These are phyloP conservation scores for Ophion ventricosus DNA, from an alignment of 2,888 invertebrate species.

Conservation along the genomic window DNA sequence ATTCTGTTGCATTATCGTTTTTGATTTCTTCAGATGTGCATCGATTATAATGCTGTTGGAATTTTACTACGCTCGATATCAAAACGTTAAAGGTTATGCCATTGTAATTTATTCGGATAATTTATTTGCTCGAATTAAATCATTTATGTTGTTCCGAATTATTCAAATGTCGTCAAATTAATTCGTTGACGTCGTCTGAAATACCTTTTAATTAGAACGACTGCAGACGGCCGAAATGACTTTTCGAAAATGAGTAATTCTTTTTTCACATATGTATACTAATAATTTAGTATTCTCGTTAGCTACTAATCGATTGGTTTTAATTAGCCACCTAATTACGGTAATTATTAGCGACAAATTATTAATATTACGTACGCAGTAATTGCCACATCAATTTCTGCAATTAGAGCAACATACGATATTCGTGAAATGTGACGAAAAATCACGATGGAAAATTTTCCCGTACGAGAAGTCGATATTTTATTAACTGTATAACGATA, in stretches of 20 bases:
- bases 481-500: not conserved
- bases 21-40: not conserved
- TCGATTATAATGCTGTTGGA: too few relatives aligned
- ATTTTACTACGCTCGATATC: too few relatives aligned
- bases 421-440: constrained; percentile 17
- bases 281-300: not conserved
- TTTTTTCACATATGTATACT: not conserved
- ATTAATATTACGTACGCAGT: not conserved
- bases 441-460: not conserved
- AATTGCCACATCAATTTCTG: constrained; percentile 21
- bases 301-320: constrained; percentile 1
- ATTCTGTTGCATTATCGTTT: not conserved
- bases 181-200: not conserved
- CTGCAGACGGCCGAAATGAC: not conserved
- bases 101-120: not conserved
- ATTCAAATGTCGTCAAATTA: not conserved
- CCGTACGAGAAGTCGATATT: constrained; percentile 19
- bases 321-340: constrained; percentile 12
- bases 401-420: constrained; percentile 10
- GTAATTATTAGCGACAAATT: not conserved
- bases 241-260: not conserved
- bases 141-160: not conserved
- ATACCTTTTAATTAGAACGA: not conserved
- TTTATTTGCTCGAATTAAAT: not conserved
- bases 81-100: too few relatives aligned